Evolutionary conservation across 2,888 invertebrate genomes (phyloP), one percentile per base, ranked within the genome.

Genomic region (Tinea semifulvella): DNA sequence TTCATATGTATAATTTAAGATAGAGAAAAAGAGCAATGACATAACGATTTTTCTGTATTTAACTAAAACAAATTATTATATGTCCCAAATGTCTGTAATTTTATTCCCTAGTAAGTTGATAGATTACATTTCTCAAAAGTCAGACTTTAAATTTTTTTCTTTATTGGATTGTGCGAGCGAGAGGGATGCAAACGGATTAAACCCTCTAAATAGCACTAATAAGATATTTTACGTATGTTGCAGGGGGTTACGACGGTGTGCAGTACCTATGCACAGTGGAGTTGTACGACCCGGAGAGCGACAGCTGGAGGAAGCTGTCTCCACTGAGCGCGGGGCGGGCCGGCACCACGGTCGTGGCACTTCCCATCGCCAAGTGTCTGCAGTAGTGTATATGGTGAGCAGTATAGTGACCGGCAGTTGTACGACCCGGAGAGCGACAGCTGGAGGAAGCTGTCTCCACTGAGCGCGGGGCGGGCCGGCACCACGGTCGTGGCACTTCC

Each of bases 241-340:
- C 54, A 81, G 96, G 96, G 16, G 97, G 97, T 1, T 96, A 93
- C 67, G 95, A 96, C 76, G 96, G 96, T 18, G 90, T 90, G 58
- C 88, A 90, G 55, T 96, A 94, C 67, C 82, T 95, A 38, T 90
- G 88, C 58, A 87, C 90, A 48, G 96, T 95, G 1, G 96, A 97
- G 63, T 88, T 91, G 48, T 96, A 94, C 66, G 95, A 96, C 70
- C 89, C 95, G 1, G 89, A 88, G 63, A 82, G 84, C 2, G 90
- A 92, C 69, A 87, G 89, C 63, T 93, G 92, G 92, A 84, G 84
- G 18, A 84, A 90, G 74, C 83, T 94, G 49, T 85, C 92, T 8
- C 87, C 92, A 19, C 80, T 96, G 50, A 88, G 88, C 58, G 89
- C 89, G 20, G 94, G 93, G 11, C 85, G 96, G 49, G 96, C 96